Evolutionary conservation across 2,888 invertebrate species (phyloP).

Genomic region (Euproctis similis): DNA sequence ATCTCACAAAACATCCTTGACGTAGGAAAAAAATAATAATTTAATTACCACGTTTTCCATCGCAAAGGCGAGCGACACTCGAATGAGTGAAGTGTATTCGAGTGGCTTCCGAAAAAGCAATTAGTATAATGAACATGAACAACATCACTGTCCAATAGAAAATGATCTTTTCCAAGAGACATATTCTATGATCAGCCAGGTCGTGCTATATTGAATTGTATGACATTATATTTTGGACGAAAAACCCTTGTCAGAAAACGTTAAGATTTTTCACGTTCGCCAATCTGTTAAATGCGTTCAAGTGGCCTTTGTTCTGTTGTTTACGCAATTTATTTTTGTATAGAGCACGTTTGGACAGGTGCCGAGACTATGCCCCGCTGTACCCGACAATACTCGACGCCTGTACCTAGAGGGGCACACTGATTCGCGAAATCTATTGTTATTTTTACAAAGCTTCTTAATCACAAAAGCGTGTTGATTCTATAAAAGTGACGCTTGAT

Average conservation of each 20-base stretch:
- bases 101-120: constrained; percentile 54
- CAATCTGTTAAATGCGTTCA: constrained; percentile 60
- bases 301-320: constrained; percentile 39
- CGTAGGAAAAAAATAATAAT: constrained; percentile 57
- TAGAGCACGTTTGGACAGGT: constrained; percentile 26
- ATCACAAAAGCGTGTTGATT: constrained; percentile 13
- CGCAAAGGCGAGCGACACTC: constrained; percentile 54
- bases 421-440: constrained; percentile 14
- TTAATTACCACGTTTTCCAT: constrained; percentile 62
- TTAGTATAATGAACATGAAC: constrained; percentile 66
- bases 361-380: constrained; percentile 8
- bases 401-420: constrained; percentile 5
- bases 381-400: constrained; percentile 3
- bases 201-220: constrained; percentile 15
- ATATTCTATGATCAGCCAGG: background rate
- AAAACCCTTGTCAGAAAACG: constrained; percentile 29
- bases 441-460: constrained; percentile 15
- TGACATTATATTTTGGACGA: constrained; percentile 15
- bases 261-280: constrained; percentile 43
- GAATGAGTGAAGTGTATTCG: constrained; percentile 56
- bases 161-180: constrained; percentile 13
- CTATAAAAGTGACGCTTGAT: constrained; percentile 6
- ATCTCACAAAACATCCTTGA: constrained; percentile 42
- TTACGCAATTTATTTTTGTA: constrained; percentile 33
- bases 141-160: constrained; percentile 24